phyloP scores from a whole-genome alignment of 2,797 vertebrate genomes.

The Glyptemys insculpta region DNA sequence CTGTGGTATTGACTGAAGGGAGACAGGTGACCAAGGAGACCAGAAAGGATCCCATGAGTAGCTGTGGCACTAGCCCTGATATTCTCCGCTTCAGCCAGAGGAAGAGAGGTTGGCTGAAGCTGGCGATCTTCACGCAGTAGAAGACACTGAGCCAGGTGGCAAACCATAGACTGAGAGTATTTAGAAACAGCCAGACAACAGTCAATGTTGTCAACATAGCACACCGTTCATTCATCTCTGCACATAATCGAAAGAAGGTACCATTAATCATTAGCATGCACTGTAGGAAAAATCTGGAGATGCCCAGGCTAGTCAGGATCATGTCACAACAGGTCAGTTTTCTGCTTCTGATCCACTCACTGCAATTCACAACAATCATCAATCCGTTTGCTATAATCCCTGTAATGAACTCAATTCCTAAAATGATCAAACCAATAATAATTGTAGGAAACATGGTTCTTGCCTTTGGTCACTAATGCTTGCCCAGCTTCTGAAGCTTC shows the following conservation, averaged over 20 bases:
- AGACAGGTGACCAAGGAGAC: background rate
- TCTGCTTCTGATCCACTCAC: background rate
- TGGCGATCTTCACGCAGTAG: slow-evolving; percentile 9
- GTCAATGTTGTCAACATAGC: fast-evolving
- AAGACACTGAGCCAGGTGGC: slow-evolving; percentile 26
- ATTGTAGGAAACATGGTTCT: background rate
- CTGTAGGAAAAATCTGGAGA: background rate
- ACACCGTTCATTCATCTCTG: fast-evolving
- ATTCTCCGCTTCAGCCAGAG: slow-evolving; percentile 34
- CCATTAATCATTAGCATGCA: fast-evolving
- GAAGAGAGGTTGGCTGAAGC: slow-evolving; percentile 18
- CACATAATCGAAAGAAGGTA: fast-evolving
- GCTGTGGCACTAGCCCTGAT: background rate
- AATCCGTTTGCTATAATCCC: background rate
- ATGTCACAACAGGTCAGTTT: background rate
- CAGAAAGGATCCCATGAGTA: background rate
- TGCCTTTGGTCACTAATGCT: background rate
- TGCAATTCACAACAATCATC: background rate
- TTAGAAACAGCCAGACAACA: background rate
- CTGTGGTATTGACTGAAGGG: fast-evolving
- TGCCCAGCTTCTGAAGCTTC: background rate
- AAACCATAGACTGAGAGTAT: background rate
- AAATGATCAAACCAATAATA: background rate
- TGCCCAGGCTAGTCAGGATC: background rate
- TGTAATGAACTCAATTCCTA: background rate